Evolutionary conservation across 2,113 vertebrate genomes (phyloP), one percentile per base, ranked within the genome.

Genomic region (Limanda limanda): DNA sequence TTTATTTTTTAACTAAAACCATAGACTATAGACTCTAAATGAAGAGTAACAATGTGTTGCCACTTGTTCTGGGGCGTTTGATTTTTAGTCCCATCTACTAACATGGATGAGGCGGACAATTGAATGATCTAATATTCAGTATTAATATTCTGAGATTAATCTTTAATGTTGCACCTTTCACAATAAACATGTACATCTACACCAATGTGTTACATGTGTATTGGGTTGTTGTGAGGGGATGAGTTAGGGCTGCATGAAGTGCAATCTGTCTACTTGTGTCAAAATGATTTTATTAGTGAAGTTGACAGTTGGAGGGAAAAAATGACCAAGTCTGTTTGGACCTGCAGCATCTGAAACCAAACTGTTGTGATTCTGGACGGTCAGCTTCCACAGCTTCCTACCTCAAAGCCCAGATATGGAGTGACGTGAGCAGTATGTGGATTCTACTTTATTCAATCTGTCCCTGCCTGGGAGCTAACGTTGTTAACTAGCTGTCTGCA

Each of bases 401-500:
- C 9, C 11, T 20, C 17, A 40, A 40, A 40, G 37, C 37, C 37
- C 2, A 40, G 37, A 40, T 40, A 40, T 10, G 10, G 37, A 27
- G 27, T 3, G 20, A 37, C 13, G 60, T 8, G 60, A 59, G 23
- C 25, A 59, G 14, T 59, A 27, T 59, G 27, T 42, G 35, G n/a
- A 21, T 47, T 64, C 61, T 42, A 42, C 40, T 42, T 42, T 42
- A 42, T 42, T 12, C 40, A 42, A 13, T 42, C 10, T 42, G 40
- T 47, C n/a, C 37, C 61, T 63, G 40, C 40, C 40, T 42, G 11
- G 40, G 40, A 42, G 37, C 35, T 42, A 13, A 40, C 2, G 9
- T 4, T 20, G 23, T 27, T 48, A 65, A 48, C 21, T 24, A 27
- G 42, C 63, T 65, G 63, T 65, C 63, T 65, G 63, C 63, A 65